Base-by-base conservation (phyloP, 2,888 invertebrate genomes). In the Pseudococcus viburni region DNA sequence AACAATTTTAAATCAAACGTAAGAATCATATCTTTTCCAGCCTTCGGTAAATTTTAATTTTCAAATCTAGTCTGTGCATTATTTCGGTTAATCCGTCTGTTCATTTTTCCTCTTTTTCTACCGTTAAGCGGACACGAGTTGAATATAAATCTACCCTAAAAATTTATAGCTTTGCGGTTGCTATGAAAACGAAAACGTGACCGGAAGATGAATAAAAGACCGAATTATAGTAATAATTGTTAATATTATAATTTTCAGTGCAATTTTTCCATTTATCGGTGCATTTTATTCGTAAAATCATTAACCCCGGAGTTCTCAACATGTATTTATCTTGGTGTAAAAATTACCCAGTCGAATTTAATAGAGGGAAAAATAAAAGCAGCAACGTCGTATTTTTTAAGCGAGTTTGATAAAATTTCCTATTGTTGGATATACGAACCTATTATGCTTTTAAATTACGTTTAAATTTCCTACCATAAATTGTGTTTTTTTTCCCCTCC, bases 151-250 rank as follows among this genome's bases (percentile, higher is more conserved):
- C 17, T 83, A 19, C 33, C 39, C 46, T 64, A 83, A 83, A 83
- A 83, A 83, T 83, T 83, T 83, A 83, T 83, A 77, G 46, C 33
- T 46, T 83, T 22, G 80, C 11, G 80, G 80, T 83, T 83, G 46
- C 80, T 83, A 83, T 46, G 80, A 83, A 83, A 46, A 46, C 80
- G 80, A 83, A 83, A 83, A 83, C 80, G 80, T 83, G 80, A 83
- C 46, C 46, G 46, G 80, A 83, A 83, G 80, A 42, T n/a, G 80
- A 83, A 83, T 83, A 83, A 46, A 80, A 83, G 19, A 83, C 42
- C 0, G 46, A 83, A 83, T 83, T 83, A 83, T 46, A 3, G 19
- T 83, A 46, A 46, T 83, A 83, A 42, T 83, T 42, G 42, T 46
- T 83, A 46, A 46, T 19, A 22, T 83, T 83, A 46, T 46, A 19